These are phyloP conservation scores for Himalopsyche anomala DNA, from an alignment of 2,888 invertebrate species.

Conservation along the genomic window DNA sequence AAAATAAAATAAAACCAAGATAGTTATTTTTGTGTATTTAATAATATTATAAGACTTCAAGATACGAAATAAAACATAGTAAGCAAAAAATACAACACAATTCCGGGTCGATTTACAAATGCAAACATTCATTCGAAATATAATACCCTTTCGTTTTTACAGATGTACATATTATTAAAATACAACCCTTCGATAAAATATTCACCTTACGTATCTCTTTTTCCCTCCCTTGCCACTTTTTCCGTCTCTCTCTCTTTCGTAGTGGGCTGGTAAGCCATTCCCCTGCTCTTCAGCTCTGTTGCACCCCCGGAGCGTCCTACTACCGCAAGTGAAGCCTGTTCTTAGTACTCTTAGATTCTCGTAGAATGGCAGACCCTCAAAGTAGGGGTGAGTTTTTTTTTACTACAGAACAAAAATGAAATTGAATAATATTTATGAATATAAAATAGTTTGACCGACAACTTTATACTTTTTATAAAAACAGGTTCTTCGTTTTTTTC, in stretches of 20 bases:
- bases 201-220: conserved; percentile 43
- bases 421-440: too few species aligned
- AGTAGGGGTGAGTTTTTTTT: background rate
- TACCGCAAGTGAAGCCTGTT: conserved; percentile 43
- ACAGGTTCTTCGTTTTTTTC: too few species aligned
- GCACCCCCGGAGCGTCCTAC: conserved; percentile 42
- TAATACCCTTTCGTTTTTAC: conserved; percentile 37
- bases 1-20: too few species aligned
- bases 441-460: too few species aligned
- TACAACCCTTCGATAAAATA: conserved; percentile 42
- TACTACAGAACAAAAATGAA: background rate
- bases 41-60: background rate
- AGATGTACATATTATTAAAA: conserved; percentile 43
- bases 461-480: too few species aligned
- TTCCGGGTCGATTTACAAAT: background rate
- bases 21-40: conserved; percentile 1
- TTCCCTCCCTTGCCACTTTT: conserved; percentile 36
- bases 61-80: background rate
- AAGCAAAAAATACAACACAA: conserved; percentile 25
- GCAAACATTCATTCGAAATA: conserved; percentile 40
- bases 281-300: conserved; percentile 13
- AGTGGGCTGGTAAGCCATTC: conserved; percentile 36
- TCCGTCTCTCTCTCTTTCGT: conserved; percentile 42
- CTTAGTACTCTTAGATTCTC: conserved; percentile 43
- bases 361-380: background rate